Base-by-base conservation (phyloP, 1,140 invertebrate genomes). In the Drosophila melanica region DNA sequence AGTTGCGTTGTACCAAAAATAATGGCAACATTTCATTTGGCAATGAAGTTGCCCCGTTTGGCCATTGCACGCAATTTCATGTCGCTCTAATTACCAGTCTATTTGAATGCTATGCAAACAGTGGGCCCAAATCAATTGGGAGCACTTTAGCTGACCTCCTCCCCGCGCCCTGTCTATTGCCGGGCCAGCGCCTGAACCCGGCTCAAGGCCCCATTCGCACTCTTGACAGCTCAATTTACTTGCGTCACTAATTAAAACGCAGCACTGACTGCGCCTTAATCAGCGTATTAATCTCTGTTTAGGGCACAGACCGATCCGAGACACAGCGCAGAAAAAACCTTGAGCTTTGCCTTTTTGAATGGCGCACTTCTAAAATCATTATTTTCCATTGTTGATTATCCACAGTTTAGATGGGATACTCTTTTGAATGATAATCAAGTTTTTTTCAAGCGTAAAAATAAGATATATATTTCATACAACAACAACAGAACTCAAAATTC, bases 231-330 rank as follows among this genome's bases (percentile, higher is more conserved):
- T 78, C 82, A 76, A 78, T 86, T 86, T 81, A 67, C 55, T 70
- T 47, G 60, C 27, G 27, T 37, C 47, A 20, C 71, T 77, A 75
- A 77, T 77, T 77, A 77, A 75, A 77, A 75, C 59, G 12, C 53
- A 77, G 45, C 71, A 37, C 66, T 69, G 51, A 70, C 74, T 86
- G 63, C 60, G 63, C 66, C 62, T 60, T 87, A 81, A 86, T 87
- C 81, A 76, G 82, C 71, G 75, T 81, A 86, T 87, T 86, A 86
- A 86, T 86, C 82, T 86, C 67, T 58, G 75, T 78, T 66, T 80
- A 18, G 48, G 39, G 18, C 69, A 51, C 44, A 57, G 53, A 66
- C 67, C 33, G 14, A 14, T 9, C 42, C 48, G 41, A 30, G 39
- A 81, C 53, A 63, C 48, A 75, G 63, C 55, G 69, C 16, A 37